A percentile compares a stretch with the other conserved stretches of the same genome.
phyloP scores from a whole-genome alignment of 2,113 vertebrate genomes.

The Actenoides lindsayi region DNA sequence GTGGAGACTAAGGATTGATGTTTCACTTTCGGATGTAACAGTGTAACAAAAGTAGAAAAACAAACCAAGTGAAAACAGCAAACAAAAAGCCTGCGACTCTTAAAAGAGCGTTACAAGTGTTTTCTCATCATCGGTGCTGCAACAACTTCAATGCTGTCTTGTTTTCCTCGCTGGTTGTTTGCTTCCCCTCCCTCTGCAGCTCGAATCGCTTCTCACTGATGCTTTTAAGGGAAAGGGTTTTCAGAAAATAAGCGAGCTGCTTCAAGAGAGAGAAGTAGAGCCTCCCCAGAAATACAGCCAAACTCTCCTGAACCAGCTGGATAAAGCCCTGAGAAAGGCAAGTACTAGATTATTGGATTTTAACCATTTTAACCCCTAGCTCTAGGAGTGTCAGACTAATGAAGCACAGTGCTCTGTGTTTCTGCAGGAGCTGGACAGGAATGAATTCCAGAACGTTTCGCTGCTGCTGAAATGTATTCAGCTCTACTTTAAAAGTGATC shows the following conservation, averaged over 20 bases:
- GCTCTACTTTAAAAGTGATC: conserved; percentile 61
- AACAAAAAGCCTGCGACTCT: rapidly evolving
- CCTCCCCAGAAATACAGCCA: conserved; percentile 62
- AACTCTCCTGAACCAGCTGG: conserved; percentile 59
- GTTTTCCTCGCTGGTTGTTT: background rate
- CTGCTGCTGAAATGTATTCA: conserved; percentile 82
- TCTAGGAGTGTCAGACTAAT: background rate
- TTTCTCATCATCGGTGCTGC: background rate
- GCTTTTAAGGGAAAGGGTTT: conserved; percentile 69
- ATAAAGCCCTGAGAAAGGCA: conserved; percentile 68
- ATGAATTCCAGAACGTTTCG: conserved; percentile 72
- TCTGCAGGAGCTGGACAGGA: conserved; percentile 81
- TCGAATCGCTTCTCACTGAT: conserved; percentile 64
- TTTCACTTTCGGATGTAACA: background rate
- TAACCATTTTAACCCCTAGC: rapidly evolving
- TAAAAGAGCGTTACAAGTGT: rapidly evolving
- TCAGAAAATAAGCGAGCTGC: conserved; percentile 62
- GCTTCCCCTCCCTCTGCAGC: conserved; percentile 32
- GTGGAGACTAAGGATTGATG: background rate
- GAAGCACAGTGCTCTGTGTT: background rate
- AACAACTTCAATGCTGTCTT: rapidly evolving
- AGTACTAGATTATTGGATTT: background rate
- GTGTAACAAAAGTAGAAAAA: background rate
- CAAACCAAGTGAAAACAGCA: rapidly evolving
- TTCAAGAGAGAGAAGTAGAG: conserved; percentile 43